Evolutionary conservation across 2,888 invertebrate genomes (phyloP).

Genomic region (Deroplatys truncata): DNA sequence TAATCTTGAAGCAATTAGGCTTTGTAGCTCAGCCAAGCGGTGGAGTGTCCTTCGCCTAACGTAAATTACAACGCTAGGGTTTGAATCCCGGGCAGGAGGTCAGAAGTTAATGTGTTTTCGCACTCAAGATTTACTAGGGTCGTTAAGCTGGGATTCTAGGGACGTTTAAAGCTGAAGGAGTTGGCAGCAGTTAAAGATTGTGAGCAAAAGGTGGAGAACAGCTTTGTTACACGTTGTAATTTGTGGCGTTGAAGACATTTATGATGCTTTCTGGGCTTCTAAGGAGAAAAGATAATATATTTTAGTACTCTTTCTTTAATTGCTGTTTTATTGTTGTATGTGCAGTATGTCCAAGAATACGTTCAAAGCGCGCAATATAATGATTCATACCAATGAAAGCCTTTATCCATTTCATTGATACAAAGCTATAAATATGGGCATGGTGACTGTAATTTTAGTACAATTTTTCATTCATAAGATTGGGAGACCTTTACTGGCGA

Average conservation of each 20-base stretch:
- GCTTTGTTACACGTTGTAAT: not conserved
- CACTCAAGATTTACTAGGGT: not conserved
- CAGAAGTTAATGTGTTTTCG: not conserved
- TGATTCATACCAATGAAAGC: too few relatives aligned
- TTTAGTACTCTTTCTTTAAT: too few relatives aligned
- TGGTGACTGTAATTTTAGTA: too few relatives aligned
- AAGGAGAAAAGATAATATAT: too few relatives aligned
- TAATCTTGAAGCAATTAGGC: conserved; percentile 23
- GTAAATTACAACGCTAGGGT: not conserved
- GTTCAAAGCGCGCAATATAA: too few relatives aligned
- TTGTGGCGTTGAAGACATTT: not conserved
- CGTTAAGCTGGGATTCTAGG: not conserved
- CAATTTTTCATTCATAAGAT: too few relatives aligned
- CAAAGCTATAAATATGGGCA: too few relatives aligned
- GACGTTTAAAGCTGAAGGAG: not conserved
- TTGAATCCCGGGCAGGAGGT: not conserved
- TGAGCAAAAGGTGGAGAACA: not conserved
- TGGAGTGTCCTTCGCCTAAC: not conserved
- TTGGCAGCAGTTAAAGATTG: not conserved
- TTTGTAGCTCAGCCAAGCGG: conserved; percentile 8
- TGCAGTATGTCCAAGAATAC: too few relatives aligned
- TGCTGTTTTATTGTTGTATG: too few relatives aligned
- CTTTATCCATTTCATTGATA: too few relatives aligned
- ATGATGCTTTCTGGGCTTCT: not conserved
- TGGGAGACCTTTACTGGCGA: too few relatives aligned